phyloP scores from a whole-genome alignment of 1,140 invertebrate genomes.

The Drosophila suzukii region DNA sequence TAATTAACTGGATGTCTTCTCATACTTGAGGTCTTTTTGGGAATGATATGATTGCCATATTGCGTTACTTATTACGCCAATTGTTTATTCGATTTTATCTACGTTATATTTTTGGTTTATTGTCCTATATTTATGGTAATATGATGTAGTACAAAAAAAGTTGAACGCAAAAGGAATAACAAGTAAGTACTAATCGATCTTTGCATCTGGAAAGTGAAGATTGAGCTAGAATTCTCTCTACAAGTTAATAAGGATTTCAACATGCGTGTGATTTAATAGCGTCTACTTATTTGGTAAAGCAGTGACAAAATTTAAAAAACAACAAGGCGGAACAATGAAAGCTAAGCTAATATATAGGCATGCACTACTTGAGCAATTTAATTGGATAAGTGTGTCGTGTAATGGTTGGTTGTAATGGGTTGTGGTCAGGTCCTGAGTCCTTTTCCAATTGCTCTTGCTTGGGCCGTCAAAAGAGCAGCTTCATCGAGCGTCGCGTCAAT shows the following conservation, averaged over 20 bases:
- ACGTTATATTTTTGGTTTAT: conserved; percentile 48
- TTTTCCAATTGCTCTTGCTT: conserved; percentile 12
- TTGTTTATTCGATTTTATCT: conserved; percentile 50
- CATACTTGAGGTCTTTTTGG: conserved; percentile 11
- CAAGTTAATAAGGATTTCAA: background rate
- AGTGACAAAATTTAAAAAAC: conserved; percentile 5
- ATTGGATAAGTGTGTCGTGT: conserved; percentile 14
- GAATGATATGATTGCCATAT: conserved; percentile 22
- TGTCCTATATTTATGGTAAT: conserved; percentile 71
- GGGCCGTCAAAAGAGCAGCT: conserved; percentile 2
- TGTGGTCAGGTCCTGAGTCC: conserved; percentile 30
- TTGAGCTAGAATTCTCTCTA: conserved; percentile 2
- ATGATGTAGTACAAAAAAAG: conserved; percentile 39
- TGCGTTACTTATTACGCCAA: conserved; percentile 44
- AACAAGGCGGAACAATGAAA: conserved; percentile 7
- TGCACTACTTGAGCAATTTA: conserved; percentile 21
- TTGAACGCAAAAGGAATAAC: conserved; percentile 34
- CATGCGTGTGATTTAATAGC: conserved; percentile 6
- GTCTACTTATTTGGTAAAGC: conserved; percentile 9
- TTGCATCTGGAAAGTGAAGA: conserved; percentile 11
- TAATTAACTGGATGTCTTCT: conserved; percentile 24
- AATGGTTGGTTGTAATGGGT: conserved; percentile 17
- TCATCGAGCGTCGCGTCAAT: background rate
- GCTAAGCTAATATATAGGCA: conserved; percentile 15
- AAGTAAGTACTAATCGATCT: conserved; percentile 20